These are phyloP conservation scores for Harpagus bidentatus DNA, from an alignment of 2,113 vertebrate species.

Conservation along the genomic window DNA sequence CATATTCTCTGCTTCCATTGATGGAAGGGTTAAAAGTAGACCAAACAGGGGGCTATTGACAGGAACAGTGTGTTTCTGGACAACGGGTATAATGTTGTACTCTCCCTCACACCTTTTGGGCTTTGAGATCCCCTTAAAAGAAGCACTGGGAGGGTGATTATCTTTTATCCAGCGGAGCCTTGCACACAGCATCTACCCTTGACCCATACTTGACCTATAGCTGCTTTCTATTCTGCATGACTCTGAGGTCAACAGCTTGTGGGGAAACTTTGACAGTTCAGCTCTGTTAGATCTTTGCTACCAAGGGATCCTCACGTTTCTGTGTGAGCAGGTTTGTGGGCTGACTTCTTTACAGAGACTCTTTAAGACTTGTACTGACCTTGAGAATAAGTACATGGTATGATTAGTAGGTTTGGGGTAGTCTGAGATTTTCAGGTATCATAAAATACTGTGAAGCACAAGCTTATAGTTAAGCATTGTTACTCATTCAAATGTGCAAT, in stretches of 20 bases:
- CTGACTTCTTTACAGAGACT: not conserved
- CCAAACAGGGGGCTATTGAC: not conserved
- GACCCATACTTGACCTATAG: not conserved
- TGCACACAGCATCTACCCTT: not conserved
- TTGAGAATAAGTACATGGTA: not conserved
- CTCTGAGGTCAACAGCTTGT: not conserved
- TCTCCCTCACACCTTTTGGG: not conserved
- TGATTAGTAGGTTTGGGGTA: not conserved
- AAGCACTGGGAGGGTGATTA: not conserved
- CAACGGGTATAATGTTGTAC: not conserved
- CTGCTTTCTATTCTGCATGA: not conserved
- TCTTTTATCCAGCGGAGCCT: not conserved
- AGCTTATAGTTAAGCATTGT: not conserved
- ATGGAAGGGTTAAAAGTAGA: not conserved
- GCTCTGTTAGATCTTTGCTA: not conserved
- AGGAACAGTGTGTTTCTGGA: not conserved
- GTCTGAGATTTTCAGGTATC: not conserved
- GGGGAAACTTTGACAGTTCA: not conserved
- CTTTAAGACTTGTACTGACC: not conserved
- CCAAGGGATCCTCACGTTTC: not conserved
- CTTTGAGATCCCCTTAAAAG: not conserved
- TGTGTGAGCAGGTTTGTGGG: not conserved
- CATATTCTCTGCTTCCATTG: not conserved
- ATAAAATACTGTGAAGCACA: not conserved
- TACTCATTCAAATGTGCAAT: not conserved